Evolutionary conservation across 1,140 invertebrate species (phyloP), one percentile per base, ranked within the genome.

Genomic region (Ostrea edulis): DNA sequence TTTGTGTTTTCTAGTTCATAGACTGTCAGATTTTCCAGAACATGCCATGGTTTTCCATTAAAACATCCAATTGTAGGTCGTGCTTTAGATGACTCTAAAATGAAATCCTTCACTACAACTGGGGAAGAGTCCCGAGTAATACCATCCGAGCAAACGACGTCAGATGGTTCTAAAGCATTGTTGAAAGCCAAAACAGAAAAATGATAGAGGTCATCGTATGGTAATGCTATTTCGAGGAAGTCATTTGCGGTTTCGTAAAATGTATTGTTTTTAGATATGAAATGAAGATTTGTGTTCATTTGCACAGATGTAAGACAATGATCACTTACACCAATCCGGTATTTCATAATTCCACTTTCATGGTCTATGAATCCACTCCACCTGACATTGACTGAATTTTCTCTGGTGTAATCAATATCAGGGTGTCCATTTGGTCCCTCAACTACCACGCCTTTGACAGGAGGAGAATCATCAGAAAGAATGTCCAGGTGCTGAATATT

Each of bases 351-450:
- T 22, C 91, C 91, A 85, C 91, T 92, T 53, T 92, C 90, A 29
- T 91, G 90, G 58, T 92, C 91, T 58, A 88, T 88, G 82, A 90
- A 92, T 8, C 86, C 90, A 81, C 85, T 85, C 91, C 90, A 90
- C 29, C 77, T 83, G 14, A 89, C 84, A 25, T 55, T 58, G 20
- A 92, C 29, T 3, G 54, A 11, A 17, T 85, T 54, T 14, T 51
- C 55, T 83, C 86, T 88, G 0, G 87, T 89, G 82, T 88, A 92
- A 65, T 92, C 91, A 53, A 90, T 88, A 83, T 92, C 91, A n/a
- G 83, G 86, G 20, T 71, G 55, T 14, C 71, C 89, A 25, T 62
- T 44, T 29, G 82, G 54, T 5, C 91, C 91, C 65, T 92, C 91
- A 17, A 62, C 68, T 9, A 91, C 91, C 7, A 90, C 86, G 22